phyloP scores from a whole-genome alignment of 2,113 vertebrate species.

The Hiodon alosoides region DNA sequence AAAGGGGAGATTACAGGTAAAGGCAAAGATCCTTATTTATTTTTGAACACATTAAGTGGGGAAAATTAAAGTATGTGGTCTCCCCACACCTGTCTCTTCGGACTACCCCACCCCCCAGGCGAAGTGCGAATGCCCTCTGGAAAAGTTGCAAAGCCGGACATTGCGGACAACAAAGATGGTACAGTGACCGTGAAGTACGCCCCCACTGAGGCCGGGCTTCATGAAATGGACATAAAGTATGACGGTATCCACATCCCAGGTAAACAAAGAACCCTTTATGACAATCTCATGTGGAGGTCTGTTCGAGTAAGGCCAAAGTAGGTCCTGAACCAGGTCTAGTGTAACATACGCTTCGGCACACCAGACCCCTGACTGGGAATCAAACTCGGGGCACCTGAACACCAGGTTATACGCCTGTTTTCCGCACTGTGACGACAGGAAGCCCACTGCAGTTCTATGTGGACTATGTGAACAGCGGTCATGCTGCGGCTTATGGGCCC shows the following conservation, averaged over 20 bases:
- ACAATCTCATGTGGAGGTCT: neutral
- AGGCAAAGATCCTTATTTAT: neutral
- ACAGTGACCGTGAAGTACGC: constrained; percentile 71
- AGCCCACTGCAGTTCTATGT: constrained; percentile 80
- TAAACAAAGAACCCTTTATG: constrained; percentile 24
- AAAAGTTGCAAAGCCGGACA: constrained; percentile 67
- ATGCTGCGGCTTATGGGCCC: constrained; percentile 72
- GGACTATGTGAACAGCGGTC: constrained; percentile 74
- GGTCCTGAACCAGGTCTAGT: no score
- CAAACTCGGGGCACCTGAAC: no score
- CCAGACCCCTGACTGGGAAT: no score
- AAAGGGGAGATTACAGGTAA: constrained; percentile 90
- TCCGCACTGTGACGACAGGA: constrained; percentile 44
- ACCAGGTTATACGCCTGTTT: neutral
- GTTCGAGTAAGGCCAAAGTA: no score
- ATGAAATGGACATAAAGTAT: constrained; percentile 80
- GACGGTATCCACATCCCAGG: constrained; percentile 76
- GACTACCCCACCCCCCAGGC: constrained; percentile 45
- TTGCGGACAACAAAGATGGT: constrained; percentile 76
- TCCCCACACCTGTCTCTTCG: neutral
- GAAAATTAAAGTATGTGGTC: neutral
- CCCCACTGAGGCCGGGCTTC: constrained; percentile 72
- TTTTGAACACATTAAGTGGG: neutral
- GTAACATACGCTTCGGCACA: no score
- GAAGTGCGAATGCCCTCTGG: constrained; percentile 78